Percentiles rank a stretch among this genome's conserved stretches.
These are phyloP conservation scores for Petrocephalus zakoni DNA, from an alignment of 2,113 vertebrate genomes.

Conservation along the genomic window DNA sequence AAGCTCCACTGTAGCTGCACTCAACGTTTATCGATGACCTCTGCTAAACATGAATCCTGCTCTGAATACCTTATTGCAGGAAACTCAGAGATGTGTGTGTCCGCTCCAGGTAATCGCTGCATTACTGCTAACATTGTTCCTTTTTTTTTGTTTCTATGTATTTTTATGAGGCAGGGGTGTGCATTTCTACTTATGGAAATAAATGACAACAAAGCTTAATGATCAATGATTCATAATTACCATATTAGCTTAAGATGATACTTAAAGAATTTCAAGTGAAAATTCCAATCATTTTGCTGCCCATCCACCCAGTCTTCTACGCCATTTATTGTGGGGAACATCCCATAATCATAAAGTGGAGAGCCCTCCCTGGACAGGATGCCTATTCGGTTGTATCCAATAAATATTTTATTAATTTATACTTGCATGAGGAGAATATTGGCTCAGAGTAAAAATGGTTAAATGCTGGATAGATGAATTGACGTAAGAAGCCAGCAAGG, in stretches of 20 bases:
- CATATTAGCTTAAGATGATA: neutral
- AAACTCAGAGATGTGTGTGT: neutral
- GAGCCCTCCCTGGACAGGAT: neutral
- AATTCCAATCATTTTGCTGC: neutral
- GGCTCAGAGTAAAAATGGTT: neutral
- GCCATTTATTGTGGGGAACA: neutral
- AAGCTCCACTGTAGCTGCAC: neutral
- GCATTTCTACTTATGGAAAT: neutral
- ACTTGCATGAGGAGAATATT: neutral
- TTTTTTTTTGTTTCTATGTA: neutral
- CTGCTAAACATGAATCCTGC: neutral
- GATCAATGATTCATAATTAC: neutral
- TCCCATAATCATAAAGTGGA: neutral
- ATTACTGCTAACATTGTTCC: neutral
- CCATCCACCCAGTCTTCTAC: neutral
- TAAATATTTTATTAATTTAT: constrained; percentile 2
- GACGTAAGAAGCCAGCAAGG: neutral
- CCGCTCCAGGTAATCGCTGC: neutral
- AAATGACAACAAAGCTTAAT: neutral
- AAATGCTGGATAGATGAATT: neutral
- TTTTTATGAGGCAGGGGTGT: neutral
- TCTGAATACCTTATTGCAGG: neutral
- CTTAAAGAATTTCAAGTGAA: neutral
- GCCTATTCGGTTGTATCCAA: neutral
- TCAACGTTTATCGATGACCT: neutral